These are phyloP conservation scores for Catagonus wagneri DNA, from an alignment of 2,113 vertebrate genomes.

Conservation along the genomic window DNA sequence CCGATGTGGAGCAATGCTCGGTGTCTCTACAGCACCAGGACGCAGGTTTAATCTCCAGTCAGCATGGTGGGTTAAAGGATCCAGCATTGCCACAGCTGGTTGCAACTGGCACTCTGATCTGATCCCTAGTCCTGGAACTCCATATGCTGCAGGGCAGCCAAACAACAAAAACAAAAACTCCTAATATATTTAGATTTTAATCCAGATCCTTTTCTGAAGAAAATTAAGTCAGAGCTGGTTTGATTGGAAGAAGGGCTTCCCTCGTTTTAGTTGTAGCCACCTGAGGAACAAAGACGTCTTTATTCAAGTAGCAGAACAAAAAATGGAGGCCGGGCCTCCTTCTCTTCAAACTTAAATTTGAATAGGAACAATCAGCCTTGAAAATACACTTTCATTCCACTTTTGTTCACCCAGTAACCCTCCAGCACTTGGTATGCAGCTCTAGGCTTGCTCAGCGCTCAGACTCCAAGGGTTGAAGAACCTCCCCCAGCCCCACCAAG, in stretches of 20 bases:
- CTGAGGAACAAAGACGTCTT: conserved; percentile 42
- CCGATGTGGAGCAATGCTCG: too few relatives aligned
- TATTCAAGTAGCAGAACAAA: conserved; percentile 48
- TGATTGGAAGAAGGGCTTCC: not conserved
- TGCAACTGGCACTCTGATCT: too few relatives aligned
- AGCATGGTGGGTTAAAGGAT: too few relatives aligned
- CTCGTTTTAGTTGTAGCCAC: conserved; percentile 12
- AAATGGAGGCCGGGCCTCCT: conserved; percentile 49
- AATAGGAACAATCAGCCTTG: conserved; percentile 65
- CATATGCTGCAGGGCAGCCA: too few relatives aligned
- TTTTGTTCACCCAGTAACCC: conserved; percentile 27
- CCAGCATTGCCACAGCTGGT: too few relatives aligned
- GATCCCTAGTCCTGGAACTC: too few relatives aligned
- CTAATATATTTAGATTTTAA: not conserved
- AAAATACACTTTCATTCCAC: conserved; percentile 68
- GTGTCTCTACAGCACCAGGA: too few relatives aligned
- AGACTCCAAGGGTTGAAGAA: not conserved
- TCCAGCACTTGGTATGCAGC: conserved; percentile 50
- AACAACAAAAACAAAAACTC: too few relatives aligned
- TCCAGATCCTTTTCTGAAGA: conserved; percentile 18
- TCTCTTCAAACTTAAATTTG: conserved; percentile 41
- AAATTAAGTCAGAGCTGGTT: conserved; percentile 4
- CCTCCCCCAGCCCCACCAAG: too few relatives aligned
- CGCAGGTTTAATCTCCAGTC: too few relatives aligned
- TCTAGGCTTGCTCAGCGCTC: not conserved